phyloP scores from a whole-genome alignment of 2,113 vertebrate genomes.

The Pedionomus torquatus region DNA sequence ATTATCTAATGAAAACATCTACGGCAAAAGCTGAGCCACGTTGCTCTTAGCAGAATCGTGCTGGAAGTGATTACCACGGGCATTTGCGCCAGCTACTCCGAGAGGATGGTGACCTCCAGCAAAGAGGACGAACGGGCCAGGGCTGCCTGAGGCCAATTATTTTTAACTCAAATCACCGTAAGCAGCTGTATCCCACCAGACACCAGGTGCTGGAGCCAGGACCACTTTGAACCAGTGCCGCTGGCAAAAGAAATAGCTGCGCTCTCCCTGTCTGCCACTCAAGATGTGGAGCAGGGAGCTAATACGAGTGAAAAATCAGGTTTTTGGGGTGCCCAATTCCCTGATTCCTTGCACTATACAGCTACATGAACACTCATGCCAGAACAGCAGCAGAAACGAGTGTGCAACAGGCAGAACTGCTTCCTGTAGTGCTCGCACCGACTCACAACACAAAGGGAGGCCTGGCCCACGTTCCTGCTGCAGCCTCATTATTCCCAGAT shows the following conservation, averaged over 20 bases:
- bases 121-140: not conserved
- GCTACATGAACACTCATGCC: not conserved
- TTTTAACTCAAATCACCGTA: not conserved
- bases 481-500: constrained; percentile 25
- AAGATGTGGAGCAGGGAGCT: not conserved
- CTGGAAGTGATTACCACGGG: not conserved
- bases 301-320: not conserved
- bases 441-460: not conserved
- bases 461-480: not conserved
- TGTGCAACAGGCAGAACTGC: not conserved
- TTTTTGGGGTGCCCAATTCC: not conserved
- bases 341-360: not conserved
- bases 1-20: not conserved
- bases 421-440: not conserved
- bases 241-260: not conserved
- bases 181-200: not conserved
- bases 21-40: not conserved
- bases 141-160: not conserved
- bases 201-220: not conserved
- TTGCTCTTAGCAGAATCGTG: not conserved
- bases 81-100: not conserved
- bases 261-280: rapidly evolving
- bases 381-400: not conserved
- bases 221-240: not conserved
- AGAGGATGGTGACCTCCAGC: not conserved